phyloP scores from a whole-genome alignment of 1,140 invertebrate species.

The Bombyx mori region ASM3026992v2 NC_085134.1:4403001-4403500 shows the following conservation, averaged over 20 bases:
- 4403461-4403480: background rate
- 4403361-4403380: too few relatives aligned
- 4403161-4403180: conserved; percentile 35
- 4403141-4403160: conserved; percentile 20
- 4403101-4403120: conserved; percentile 39
- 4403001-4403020: conserved; percentile 45
- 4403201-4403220: conserved; percentile 43
- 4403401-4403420: too few relatives aligned
- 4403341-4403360: too few relatives aligned
- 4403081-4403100: conserved; percentile 39
- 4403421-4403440: too few relatives aligned
- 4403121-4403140: conserved; percentile 54
- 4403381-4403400: too few relatives aligned
- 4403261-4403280: background rate
- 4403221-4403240: conserved; percentile 62
- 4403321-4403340: too few relatives aligned
- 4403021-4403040: conserved; percentile 40
- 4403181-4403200: conserved; percentile 36
- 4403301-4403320: too few relatives aligned
- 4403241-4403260: conserved; percentile 32
- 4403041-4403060: conserved; percentile 40
- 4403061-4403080: conserved; percentile 54
- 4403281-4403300: too few relatives aligned
- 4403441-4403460: background rate
- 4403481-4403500: background rate